Percentiles rank a stretch among this genome's conserved stretches.
Evolutionary conservation across 2,888 invertebrate species (phyloP).

Genomic region (Caenorhabditis sp.): DNA sequence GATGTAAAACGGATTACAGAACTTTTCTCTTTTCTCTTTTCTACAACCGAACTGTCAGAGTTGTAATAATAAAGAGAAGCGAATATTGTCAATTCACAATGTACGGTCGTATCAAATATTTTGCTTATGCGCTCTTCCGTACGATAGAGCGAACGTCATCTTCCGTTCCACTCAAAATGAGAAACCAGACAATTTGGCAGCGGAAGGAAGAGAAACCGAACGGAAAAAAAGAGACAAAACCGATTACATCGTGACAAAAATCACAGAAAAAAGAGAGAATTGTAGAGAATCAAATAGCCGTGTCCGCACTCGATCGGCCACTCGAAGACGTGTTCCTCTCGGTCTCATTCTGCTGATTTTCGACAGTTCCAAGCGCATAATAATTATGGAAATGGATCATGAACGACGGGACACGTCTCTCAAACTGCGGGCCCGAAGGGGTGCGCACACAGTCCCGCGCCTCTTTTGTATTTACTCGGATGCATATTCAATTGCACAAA

Average conservation of each 20-base stretch:
- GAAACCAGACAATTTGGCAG: slow-evolving; percentile 10
- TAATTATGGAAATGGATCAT: neutral
- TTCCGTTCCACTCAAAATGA: neutral
- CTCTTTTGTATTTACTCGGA: slow-evolving; percentile 31
- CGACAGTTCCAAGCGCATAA: neutral
- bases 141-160: too few relatives aligned
- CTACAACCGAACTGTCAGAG: neutral
- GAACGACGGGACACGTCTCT: neutral
- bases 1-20: neutral
- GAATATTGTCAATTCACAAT: too few relatives aligned
- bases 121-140: too few relatives aligned
- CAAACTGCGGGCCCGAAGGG: neutral
- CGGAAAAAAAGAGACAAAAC: slow-evolving; percentile 1
- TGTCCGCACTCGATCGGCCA: slow-evolving; percentile 26
- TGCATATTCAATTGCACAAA: slow-evolving; percentile 46
- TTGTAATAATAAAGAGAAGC: neutral
- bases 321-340: slow-evolving; percentile 22
- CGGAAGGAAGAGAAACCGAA: slow-evolving; percentile 6
- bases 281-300: slow-evolving; percentile 17
- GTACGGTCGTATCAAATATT: too few relatives aligned
- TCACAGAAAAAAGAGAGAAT: slow-evolving; percentile 9
- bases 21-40: neutral
- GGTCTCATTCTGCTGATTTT: neutral
- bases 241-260: slow-evolving; percentile 8
- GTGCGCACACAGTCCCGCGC: neutral